These are phyloP conservation scores for Ephestia elutella DNA, from an alignment of 1,140 invertebrate genomes.

Conservation along the genomic window DNA sequence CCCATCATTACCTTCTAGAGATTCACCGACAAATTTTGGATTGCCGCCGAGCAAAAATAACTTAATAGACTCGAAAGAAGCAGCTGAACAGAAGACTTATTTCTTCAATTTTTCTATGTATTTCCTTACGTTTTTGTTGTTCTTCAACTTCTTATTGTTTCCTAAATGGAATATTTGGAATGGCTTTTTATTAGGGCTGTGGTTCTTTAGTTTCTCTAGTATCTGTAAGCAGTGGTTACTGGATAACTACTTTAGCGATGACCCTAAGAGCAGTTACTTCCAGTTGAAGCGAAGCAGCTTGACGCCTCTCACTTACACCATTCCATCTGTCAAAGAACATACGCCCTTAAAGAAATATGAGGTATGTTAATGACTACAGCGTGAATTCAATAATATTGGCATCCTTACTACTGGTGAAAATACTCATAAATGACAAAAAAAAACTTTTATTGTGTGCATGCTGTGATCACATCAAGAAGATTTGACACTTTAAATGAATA, in stretches of 20 bases:
- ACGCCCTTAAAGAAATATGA: slow-evolving; percentile 74
- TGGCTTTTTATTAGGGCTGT: slow-evolving; percentile 67
- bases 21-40: slow-evolving; percentile 38
- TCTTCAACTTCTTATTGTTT: slow-evolving; percentile 53
- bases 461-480: no score
- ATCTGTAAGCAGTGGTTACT: slow-evolving; percentile 54
- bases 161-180: slow-evolving; percentile 60
- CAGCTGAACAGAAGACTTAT: slow-evolving; percentile 34
- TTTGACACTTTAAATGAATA: no score
- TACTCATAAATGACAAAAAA: no score
- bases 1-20: slow-evolving; percentile 9
- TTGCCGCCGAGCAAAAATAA: slow-evolving; percentile 51
- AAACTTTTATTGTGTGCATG: no score
- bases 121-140: slow-evolving; percentile 52
- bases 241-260: slow-evolving; percentile 60
- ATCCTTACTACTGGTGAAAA: no score
- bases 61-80: slow-evolving; percentile 18
- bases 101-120: slow-evolving; percentile 61
- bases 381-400: no score
- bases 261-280: slow-evolving; percentile 35
- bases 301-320: slow-evolving; percentile 45
- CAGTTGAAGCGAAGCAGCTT: slow-evolving; percentile 40
- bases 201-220: slow-evolving; percentile 54
- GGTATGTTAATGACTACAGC: slow-evolving; percentile 37
- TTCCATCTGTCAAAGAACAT: slow-evolving; percentile 64